These are phyloP conservation scores for Cordilura impudica DNA, from an alignment of 2,888 invertebrate genomes.

Conservation along the genomic window DNA sequence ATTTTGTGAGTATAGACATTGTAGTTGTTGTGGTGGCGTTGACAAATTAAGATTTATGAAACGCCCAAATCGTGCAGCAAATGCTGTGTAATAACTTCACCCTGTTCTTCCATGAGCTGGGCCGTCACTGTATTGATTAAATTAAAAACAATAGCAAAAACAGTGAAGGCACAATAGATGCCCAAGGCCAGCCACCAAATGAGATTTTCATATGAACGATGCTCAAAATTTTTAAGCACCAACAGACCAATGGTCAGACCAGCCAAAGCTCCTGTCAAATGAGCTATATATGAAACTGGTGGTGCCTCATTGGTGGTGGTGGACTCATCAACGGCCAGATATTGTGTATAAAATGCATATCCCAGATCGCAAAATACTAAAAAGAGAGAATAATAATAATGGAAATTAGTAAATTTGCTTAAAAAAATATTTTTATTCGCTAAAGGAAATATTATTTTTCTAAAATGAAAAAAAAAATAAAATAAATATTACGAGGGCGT, in stretches of 20 bases:
- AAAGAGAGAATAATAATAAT: slow-evolving; percentile 38
- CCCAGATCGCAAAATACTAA: slow-evolving; percentile 92
- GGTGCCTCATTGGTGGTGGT: slow-evolving; percentile 77
- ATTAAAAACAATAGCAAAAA: slow-evolving; percentile 96
- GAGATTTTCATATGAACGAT: slow-evolving; percentile 91
- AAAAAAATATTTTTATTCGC: slow-evolving; percentile 2
- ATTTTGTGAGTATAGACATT: not conserved
- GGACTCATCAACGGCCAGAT: slow-evolving; percentile 75
- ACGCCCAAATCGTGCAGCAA: slow-evolving; percentile 78
- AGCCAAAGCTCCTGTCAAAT: slow-evolving; percentile 95
- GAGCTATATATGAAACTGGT: slow-evolving; percentile 96
- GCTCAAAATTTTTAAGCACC: slow-evolving; percentile 96
- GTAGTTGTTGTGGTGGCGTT: slow-evolving; percentile 13
- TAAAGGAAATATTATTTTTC: slow-evolving; percentile 2
- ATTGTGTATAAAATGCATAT: slow-evolving; percentile 95
- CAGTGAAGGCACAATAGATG: slow-evolving; percentile 94
- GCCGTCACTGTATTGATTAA: slow-evolving; percentile 80
- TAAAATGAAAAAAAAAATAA: too few relatives aligned
- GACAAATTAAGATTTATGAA: slow-evolving; percentile 70
- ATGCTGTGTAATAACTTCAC: slow-evolving; percentile 77
- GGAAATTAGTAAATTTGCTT: not conserved
- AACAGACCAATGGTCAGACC: slow-evolving; percentile 95
- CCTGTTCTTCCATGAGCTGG: slow-evolving; percentile 76
- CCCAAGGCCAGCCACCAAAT: slow-evolving; percentile 97
- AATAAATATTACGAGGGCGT: too few relatives aligned